These are phyloP conservation scores for Pristionchus entomophagus DNA, from an alignment of 2,888 invertebrate genomes.

Conservation along the genomic window DNA sequence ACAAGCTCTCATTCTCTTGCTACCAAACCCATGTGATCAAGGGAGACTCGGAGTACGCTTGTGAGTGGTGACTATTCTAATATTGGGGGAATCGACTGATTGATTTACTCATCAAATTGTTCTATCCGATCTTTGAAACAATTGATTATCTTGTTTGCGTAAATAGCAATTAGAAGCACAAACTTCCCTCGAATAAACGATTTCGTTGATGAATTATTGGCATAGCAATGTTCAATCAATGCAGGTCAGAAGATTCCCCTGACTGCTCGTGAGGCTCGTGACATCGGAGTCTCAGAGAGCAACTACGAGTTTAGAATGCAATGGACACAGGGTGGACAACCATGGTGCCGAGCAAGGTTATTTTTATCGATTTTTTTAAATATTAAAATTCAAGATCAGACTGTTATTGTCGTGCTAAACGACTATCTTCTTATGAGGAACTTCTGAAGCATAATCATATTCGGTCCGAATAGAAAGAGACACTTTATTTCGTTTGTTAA, in stretches of 20 bases:
- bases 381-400: background rate
- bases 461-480: no score
- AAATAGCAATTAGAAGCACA: no score
- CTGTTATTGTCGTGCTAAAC: background rate
- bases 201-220: no score
- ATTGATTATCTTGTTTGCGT: no score
- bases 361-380: background rate
- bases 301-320: slow-evolving; percentile 51
- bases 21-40: slow-evolving; percentile 71
- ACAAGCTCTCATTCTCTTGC: slow-evolving; percentile 69
- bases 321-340: slow-evolving; percentile 57
- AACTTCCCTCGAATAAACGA: no score
- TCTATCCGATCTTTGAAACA: background rate
- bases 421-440: background rate
- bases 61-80: no score
- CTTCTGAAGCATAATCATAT: background rate
- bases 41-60: slow-evolving; percentile 69
- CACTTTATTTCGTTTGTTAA: background rate
- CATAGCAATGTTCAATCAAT: background rate
- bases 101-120: no score
- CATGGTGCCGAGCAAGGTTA: slow-evolving; percentile 55
- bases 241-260: slow-evolving; percentile 38
- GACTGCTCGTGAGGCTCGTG: background rate
- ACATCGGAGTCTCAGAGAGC: background rate
- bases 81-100: no score